A percentile compares a stretch with the other conserved stretches of the same genome.
Evolutionary conservation across 2,113 vertebrate species (phyloP).

Genomic region (Astur gentilis): DNA sequence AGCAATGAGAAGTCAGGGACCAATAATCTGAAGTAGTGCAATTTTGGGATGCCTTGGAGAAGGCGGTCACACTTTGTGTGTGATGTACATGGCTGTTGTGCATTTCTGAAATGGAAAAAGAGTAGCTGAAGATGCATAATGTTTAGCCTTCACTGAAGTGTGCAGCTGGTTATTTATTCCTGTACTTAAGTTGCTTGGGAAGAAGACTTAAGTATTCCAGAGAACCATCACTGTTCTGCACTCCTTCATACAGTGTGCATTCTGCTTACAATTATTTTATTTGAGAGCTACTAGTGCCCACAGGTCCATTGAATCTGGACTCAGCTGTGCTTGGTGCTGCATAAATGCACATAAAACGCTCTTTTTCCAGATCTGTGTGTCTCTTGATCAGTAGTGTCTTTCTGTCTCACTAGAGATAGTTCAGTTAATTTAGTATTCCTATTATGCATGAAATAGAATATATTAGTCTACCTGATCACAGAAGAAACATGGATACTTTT

Average conservation of each 20-base stretch:
- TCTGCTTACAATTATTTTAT: accelerated
- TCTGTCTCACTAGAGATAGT: not conserved
- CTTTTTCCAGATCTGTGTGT: not conserved
- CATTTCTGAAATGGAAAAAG: not conserved
- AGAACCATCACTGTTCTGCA: accelerated
- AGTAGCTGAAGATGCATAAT: accelerated
- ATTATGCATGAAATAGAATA: not conserved
- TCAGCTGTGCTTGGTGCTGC: accelerated
- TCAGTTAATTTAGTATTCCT: not conserved
- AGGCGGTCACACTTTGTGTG: accelerated
- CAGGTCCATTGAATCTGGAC: accelerated
- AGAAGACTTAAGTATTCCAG: not conserved
- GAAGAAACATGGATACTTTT: not conserved
- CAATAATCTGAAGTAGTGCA: accelerated
- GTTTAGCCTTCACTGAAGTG: not conserved
- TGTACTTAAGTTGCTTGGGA: not conserved
- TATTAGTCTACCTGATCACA: not conserved
- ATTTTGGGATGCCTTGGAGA: not conserved
- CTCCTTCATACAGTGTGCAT: accelerated
- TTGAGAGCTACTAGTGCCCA: not conserved
- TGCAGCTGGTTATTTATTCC: not conserved
- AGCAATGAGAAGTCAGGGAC: not conserved
- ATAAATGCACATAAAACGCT: accelerated
- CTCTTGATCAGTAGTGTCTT: not conserved
- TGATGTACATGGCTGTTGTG: accelerated